Conservation (phyloP, 2,113 vertebrate genomes). For the Chiloscyllium plagiosum region DNA sequence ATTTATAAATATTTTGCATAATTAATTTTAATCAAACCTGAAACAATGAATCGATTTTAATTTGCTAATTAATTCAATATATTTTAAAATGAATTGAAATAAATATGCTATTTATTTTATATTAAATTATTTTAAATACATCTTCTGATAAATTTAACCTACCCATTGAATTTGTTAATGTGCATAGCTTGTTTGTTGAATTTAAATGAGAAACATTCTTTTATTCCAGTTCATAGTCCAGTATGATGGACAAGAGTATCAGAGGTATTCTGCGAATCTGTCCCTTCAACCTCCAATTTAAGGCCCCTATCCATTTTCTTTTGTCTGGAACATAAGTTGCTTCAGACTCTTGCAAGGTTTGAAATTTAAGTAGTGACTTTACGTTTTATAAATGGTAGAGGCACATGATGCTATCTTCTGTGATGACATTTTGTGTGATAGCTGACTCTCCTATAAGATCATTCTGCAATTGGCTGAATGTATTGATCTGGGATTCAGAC, state of each 20-base stretch:
- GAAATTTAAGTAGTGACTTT: neutral
- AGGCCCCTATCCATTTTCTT: neutral
- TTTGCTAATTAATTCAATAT: neutral
- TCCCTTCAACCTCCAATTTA: neutral
- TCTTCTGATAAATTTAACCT: neutral
- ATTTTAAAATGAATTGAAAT: neutral
- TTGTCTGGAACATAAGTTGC: neutral
- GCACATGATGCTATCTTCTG: neutral
- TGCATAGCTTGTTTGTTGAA: neutral
- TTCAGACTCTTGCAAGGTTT: neutral
- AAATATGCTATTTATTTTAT: neutral
- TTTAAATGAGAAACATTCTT: neutral
- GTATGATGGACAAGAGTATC: neutral
- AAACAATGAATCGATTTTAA: neutral
- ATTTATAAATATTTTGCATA: neutral
- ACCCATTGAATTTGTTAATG: neutral
- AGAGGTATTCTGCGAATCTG: neutral
- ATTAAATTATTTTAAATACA: neutral
- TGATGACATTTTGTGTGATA: neutral
- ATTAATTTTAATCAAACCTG: neutral
- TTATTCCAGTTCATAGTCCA: neutral
- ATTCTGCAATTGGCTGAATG: conserved; percentile 12
- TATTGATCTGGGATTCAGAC: neutral
- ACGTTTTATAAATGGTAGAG: neutral
- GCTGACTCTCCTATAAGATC: neutral